These are phyloP conservation scores for Cecropterus lyciades DNA, from an alignment of 1,140 invertebrate genomes.

Conservation along the genomic window DNA sequence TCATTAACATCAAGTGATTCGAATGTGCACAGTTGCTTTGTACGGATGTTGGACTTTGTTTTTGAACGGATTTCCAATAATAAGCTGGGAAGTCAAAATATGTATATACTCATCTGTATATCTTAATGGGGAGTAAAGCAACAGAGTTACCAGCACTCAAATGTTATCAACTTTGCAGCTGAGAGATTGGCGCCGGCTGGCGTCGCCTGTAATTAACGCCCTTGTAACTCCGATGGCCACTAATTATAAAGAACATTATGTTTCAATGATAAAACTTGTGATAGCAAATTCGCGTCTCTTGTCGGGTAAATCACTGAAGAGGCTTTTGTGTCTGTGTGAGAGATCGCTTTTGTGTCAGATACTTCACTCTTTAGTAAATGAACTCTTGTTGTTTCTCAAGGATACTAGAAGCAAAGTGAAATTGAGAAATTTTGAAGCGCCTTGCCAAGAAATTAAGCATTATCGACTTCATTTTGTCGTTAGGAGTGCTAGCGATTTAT, in stretches of 20 bases:
- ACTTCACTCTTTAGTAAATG: neutral
- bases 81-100: too few relatives aligned
- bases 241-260: conserved; percentile 22
- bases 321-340: too few relatives aligned
- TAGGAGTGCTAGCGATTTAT: neutral
- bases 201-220: conserved; percentile 12
- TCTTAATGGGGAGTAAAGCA: neutral
- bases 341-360: conserved; percentile 4
- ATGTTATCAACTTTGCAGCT: neutral
- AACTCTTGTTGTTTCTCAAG: conserved; percentile 8
- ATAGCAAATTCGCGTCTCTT: conserved; percentile 17
- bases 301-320: conserved; percentile 8
- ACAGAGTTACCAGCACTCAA: conserved; percentile 4
- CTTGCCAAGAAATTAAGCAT: neutral
- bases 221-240: conserved; percentile 22
- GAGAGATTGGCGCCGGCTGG: conserved; percentile 1
- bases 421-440: conserved; percentile 2
- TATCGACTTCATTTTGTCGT: neutral
- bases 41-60: too few relatives aligned
- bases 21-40: too few relatives aligned
- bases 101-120: too few relatives aligned
- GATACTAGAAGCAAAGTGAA: neutral
- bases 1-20: too few relatives aligned
- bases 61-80: too few relatives aligned
- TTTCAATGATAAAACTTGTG: conserved; percentile 12